Evolutionary conservation across 2,113 vertebrate genomes (phyloP), one percentile per base, ranked within the genome.

Genomic region (Tonatia bakeri): DNA sequence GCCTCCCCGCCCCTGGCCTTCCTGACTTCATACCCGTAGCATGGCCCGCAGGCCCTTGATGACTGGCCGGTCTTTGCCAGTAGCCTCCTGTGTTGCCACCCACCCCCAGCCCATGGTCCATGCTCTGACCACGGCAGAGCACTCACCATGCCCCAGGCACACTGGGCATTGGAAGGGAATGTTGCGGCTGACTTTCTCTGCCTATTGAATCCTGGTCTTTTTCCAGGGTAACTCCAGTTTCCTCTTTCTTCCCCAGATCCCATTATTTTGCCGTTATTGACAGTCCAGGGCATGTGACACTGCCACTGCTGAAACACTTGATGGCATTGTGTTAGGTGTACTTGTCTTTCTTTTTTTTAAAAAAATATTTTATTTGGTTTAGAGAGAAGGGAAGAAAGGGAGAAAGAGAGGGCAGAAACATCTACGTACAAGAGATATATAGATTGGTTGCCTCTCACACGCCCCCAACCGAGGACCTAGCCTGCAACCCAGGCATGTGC

Each of bases 261-360:
- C 4, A 0, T 15, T 38, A 0, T 26, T 26, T 20, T 79, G 33
- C 77, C 2, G 0, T 75, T 22, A 5, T 47, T 33, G 45, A 36
- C 4, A 33, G 4, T 52, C 4, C 6, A 1, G 36, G 52, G 38
- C 7, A 1, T 1, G n/a, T 26, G 3, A 2, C 19, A 4, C 43
- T 0, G 8, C 56, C 17, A 33, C 81, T 31, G 20, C 72, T 20
- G 0, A 22, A 15, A 28, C 15, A 0, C 73, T 24, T 1, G 2
- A 16, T 0, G 24, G 3, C 12, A 1, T 3, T 36, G 31, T 36
- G 22, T 38, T 72, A 36, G 11, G 28, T 1, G 22, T 22, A 31
- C 54, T 73, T 40, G 10, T 59, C 56, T 59, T 9, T 56, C 54
- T 56, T 56, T 59, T 9, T 26, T 59, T 59, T 59, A 26, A 26